Evolutionary conservation across 2,113 vertebrate species (phyloP).

Genomic region (Lates calcarifer): DNA sequence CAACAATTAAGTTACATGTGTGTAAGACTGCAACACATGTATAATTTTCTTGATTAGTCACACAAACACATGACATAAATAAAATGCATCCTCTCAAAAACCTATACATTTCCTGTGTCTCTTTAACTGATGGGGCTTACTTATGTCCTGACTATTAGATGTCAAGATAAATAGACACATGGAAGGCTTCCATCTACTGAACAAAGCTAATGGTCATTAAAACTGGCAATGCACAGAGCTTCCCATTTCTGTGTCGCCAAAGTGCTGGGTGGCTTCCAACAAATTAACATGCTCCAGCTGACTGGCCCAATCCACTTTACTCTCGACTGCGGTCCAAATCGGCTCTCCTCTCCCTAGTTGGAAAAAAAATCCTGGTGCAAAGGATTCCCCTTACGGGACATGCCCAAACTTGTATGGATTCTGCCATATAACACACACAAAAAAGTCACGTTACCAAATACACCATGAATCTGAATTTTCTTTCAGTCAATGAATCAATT

Average conservation of each 20-base stretch:
- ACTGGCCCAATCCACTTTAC: constrained; percentile 57
- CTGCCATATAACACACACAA: constrained; percentile 1
- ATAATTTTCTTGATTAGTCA: constrained; percentile 1
- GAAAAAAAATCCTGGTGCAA: constrained; percentile 23
- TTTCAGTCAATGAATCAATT: not conserved
- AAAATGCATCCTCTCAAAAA: not conserved
- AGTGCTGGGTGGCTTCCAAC: constrained; percentile 66
- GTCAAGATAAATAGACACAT: constrained; percentile 41
- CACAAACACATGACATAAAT: constrained; percentile 3
- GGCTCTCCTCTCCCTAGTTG: constrained; percentile 20
- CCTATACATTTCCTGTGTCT: not conserved
- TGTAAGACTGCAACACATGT: not conserved
- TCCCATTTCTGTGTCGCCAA: constrained; percentile 64
- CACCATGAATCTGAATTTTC: not conserved
- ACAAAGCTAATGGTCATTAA: constrained; percentile 57
- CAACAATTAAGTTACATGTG: constrained; percentile 6
- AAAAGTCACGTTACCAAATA: not conserved
- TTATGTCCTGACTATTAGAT: constrained; percentile 35
- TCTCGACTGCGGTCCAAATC: constrained; percentile 35
- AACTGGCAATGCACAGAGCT: constrained; percentile 53
- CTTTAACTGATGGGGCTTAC: constrained; percentile 9
- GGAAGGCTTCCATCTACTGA: constrained; percentile 48
- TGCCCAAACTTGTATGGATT: constrained; percentile 4
- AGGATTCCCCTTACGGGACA: constrained; percentile 32
- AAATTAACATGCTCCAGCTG: constrained; percentile 69